Percentiles rank a stretch among this genome's conserved stretches.
phyloP scores from a whole-genome alignment of 2,797 vertebrate genomes.

The Mallotus villosus region DNA sequence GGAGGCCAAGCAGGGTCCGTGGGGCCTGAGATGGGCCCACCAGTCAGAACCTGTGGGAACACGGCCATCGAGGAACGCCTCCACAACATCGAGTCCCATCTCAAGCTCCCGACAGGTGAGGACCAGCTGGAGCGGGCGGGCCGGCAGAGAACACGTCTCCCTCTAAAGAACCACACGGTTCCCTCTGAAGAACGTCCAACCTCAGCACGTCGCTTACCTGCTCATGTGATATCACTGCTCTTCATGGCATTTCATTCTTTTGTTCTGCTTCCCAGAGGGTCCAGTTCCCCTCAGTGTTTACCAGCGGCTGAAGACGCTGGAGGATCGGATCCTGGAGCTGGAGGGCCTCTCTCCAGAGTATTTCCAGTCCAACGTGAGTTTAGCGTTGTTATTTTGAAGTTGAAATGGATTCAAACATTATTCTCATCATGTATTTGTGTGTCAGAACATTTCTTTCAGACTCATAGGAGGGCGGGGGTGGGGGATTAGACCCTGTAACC shows the following conservation, averaged over 20 bases:
- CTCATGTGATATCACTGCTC: neutral
- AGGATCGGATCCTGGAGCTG: conserved; percentile 96
- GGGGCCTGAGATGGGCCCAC: conserved; percentile 69
- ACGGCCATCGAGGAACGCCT: conserved; percentile 90
- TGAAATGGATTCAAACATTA: neutral
- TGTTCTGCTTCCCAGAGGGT: conserved; percentile 74
- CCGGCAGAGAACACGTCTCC: neutral
- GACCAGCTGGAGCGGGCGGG: too few species aligned
- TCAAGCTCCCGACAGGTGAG: conserved; percentile 86
- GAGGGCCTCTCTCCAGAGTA: conserved; percentile 98
- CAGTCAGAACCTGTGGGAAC: conserved; percentile 83
- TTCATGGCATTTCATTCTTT: neutral
- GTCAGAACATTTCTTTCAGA: too few species aligned
- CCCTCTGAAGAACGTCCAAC: too few species aligned
- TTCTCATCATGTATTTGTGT: too few species aligned
- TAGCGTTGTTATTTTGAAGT: neutral
- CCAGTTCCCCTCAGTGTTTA: conserved; percentile 93
- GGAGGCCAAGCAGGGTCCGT: conserved; percentile 49
- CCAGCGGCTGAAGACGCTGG: conserved; percentile 94
- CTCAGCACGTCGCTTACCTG: too few species aligned
- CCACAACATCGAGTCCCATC: conserved; percentile 91
- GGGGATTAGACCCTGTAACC: too few species aligned
- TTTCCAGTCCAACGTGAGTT: conserved; percentile 92
- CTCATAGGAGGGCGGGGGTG: too few species aligned
- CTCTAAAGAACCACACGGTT: too few species aligned